Conservation (phyloP, 37 sponge, comb jelly and placozoan species). For the Halichondria panicea region DNA sequence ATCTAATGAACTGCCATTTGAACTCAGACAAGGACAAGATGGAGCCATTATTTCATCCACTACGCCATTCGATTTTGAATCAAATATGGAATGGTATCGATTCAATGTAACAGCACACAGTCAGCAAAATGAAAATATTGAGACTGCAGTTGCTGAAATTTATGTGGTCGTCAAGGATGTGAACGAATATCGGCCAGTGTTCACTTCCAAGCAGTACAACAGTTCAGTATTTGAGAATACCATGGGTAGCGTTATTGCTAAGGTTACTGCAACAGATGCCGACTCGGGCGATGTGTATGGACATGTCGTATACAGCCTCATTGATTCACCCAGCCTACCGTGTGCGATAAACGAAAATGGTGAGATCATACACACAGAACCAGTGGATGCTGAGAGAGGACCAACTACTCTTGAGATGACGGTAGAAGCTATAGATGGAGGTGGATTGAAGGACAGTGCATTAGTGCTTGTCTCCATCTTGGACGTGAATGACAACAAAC, state of each 20-base stretch:
- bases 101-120: slow-evolving; percentile 32
- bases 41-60: slow-evolving; percentile 34
- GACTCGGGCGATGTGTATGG: slow-evolving; percentile 43
- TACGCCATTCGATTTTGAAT: slow-evolving; percentile 52
- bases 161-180: slow-evolving; percentile 26
- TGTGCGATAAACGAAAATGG: slow-evolving; percentile 29
- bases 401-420: neutral
- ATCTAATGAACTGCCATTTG: neutral
- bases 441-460: slow-evolving; percentile 22
- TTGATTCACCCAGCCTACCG: neutral
- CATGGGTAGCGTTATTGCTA: slow-evolving; percentile 23
- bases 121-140: neutral
- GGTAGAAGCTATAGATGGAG: slow-evolving; percentile 48
- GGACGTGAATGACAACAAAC: slow-evolving; percentile 63
- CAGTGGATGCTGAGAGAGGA: slow-evolving; percentile 48
- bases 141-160: slow-evolving; percentile 8
- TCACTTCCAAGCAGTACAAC: slow-evolving; percentile 8
- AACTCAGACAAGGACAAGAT: neutral
- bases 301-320: slow-evolving; percentile 13
- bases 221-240: slow-evolving; percentile 19
- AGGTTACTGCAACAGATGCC: slow-evolving; percentile 31
- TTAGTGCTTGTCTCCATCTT: slow-evolving; percentile 20
- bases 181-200: slow-evolving; percentile 58
- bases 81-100: slow-evolving; percentile 13
- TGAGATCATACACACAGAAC: slow-evolving; percentile 12